These are phyloP conservation scores for Teleiodes luculella DNA, from an alignment of 2,888 invertebrate species.

Conservation along the genomic window DNA sequence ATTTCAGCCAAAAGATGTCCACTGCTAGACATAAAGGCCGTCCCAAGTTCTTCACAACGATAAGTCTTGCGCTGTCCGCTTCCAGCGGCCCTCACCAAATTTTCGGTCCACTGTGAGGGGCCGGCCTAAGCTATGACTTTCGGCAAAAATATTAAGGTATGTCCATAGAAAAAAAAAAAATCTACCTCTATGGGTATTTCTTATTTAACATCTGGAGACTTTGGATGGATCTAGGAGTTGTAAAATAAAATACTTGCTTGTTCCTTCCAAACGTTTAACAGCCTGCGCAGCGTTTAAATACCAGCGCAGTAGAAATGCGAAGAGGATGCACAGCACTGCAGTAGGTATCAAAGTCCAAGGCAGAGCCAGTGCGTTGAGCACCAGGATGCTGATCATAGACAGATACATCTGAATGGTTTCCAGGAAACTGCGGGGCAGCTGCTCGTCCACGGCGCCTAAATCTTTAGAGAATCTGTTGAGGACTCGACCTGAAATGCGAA, in stretches of 20 bases:
- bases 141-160: no score
- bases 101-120: no score
- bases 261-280: slow-evolving; percentile 82
- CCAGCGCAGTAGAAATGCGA: slow-evolving; percentile 78
- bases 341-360: slow-evolving; percentile 80
- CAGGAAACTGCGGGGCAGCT: slow-evolving; percentile 81
- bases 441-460: slow-evolving; percentile 87
- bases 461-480: slow-evolving; percentile 91
- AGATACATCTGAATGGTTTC: slow-evolving; percentile 80
- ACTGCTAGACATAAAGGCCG: no score
- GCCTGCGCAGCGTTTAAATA: slow-evolving; percentile 84
- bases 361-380: slow-evolving; percentile 80
- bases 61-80: no score
- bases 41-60: no score
- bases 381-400: slow-evolving; percentile 51
- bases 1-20: no score
- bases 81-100: no score
- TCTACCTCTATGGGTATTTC: no score
- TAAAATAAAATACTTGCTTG: slow-evolving; percentile 67
- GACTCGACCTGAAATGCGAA: slow-evolving; percentile 77
- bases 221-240: no score
- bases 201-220: no score
- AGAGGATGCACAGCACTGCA: slow-evolving; percentile 74
- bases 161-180: no score
- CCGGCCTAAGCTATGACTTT: no score